A percentile compares a stretch with the other conserved stretches of the same genome.
Evolutionary conservation across 1,140 invertebrate species (phyloP).

Genomic region (Goniozus legneri): DNA sequence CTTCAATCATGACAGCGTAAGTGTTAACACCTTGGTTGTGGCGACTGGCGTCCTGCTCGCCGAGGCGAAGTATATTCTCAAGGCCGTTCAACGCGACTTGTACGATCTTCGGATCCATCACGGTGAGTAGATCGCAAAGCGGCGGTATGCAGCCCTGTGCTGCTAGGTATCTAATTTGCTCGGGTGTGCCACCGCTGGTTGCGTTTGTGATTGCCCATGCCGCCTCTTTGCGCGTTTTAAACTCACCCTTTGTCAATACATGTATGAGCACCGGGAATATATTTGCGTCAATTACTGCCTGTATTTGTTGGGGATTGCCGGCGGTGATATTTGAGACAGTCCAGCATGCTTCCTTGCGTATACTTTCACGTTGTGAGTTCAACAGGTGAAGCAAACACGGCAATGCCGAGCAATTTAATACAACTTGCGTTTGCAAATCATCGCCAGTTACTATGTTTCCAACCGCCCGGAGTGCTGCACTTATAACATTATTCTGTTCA

Average conservation of each 20-base stretch:
- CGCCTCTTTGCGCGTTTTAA: conserved; percentile 94
- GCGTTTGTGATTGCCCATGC: conserved; percentile 98
- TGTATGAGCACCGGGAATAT: conserved; percentile 92
- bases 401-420: conserved; percentile 87
- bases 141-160: conserved; percentile 85
- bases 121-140: conserved; percentile 88
- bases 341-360: conserved; percentile 97
- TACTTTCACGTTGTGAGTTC: conserved; percentile 74
- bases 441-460: conserved; percentile 98
- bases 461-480: conserved; percentile 90
- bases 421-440: conserved; percentile 93
- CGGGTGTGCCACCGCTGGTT: conserved; percentile 89
- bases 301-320: conserved; percentile 89
- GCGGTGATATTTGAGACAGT: conserved; percentile 98
- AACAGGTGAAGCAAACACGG: conserved; percentile 82
- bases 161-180: conserved; percentile 79
- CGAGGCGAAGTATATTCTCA: conserved; percentile 92
- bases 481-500: conserved; percentile 86
- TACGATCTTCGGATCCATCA: conserved; percentile 95
- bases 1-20: conserved; percentile 89
- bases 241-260: conserved; percentile 87
- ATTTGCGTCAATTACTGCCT: conserved; percentile 93
- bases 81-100: conserved; percentile 95
- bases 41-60: conserved; percentile 72
- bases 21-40: conserved; percentile 80